Evolutionary conservation across 1,140 invertebrate genomes (phyloP), one percentile per base, ranked within the genome.

Genomic region (Macrostomum lignano): DNA sequence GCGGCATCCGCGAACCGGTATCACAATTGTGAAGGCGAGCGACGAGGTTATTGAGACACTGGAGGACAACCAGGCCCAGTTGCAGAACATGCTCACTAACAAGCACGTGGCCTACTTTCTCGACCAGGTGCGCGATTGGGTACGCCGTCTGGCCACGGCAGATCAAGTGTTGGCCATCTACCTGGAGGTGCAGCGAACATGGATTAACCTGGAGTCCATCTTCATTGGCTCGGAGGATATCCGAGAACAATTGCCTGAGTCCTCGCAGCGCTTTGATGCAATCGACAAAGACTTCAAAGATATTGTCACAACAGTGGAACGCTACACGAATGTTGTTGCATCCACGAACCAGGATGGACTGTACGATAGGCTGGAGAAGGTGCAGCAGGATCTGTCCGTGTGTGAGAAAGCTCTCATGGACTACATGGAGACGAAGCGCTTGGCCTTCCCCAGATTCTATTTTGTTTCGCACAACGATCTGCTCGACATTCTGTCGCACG

Each of bases 221-320:
- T 93, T 93, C 51, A 86, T 88, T 67, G 84, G 78, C 44, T 86
- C 81, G 2, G 79, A 91, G 52, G 84, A 94, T 55, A 93, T 94
- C 46, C 65, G 79, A 35, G 74, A 72, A 45, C 79, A 91, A 53
- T 56, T 94, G 21, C 82, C 84, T 9, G 70, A 78, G 45, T 82
- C 91, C 56, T 79, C 81, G 1, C 68, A 71, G 34, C 65, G 81
- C 48, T 93, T 94, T 58, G 74, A 86, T 60, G 66, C 66, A 40
- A 78, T 91, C 40, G 81, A 93, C 52, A 58, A 62, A 13, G 71
- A 82, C 46, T 91, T 91, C 47, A 84, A 84, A 22, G 9, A 48
- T 35, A 36, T 63, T 7, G 51, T 62, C 3, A 38, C 37, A 13
- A 49, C 60, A 35, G 46, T 63, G 25, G 51, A 55, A 31, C 49